Base-by-base conservation (phyloP, 2,797 vertebrate genomes). In the Semaprochilodus insignis region DNA sequence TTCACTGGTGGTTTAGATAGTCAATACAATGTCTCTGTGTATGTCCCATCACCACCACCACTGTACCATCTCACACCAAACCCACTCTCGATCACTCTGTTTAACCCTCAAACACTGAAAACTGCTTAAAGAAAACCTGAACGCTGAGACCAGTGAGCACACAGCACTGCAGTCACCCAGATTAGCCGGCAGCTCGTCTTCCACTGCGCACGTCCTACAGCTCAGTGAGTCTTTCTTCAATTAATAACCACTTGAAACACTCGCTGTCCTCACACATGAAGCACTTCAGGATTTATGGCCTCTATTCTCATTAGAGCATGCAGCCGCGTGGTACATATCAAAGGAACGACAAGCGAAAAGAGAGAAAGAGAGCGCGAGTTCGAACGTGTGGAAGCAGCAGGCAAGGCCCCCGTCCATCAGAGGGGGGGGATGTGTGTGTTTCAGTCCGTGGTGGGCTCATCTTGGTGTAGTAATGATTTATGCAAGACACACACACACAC, bases 401-500 rank as follows among this genome's bases (percentile, higher is more conserved):
- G 25, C 25, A 27, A 10, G 19, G 69, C 48, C 11, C 17, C n/a
- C 81, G 71, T 81, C 44, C 67, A 65, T 81, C 70, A 51, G 36
- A 54, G 31, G 25, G 23, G 66, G 60, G 66, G 78, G 23, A 7
- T 19, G 34, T 0, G 82, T 83, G 83, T 67, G 83, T 85, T 85
- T 83, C 0, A 54, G 88, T 86, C 83, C 83, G 71, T 85, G 87
- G 86, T 89, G 85, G 90, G 87, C 90, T 93, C 87, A 91, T 91
- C 91, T 93, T 91, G 86, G 82, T 84, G 77, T 74, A 74, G 83
- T 27, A 44, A 77, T 94, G 92, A 94, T 93, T 94, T 92, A 94
- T 91, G 89, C 75, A 85, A 81, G 89, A 91, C 90, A 90, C 87
- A 91, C 92, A 63, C 60, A 44, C 40, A 6, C 40, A 44, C 40